Conservation (phyloP, 2,113 vertebrate species). For the Ageneiosus marmoratus region DNA sequence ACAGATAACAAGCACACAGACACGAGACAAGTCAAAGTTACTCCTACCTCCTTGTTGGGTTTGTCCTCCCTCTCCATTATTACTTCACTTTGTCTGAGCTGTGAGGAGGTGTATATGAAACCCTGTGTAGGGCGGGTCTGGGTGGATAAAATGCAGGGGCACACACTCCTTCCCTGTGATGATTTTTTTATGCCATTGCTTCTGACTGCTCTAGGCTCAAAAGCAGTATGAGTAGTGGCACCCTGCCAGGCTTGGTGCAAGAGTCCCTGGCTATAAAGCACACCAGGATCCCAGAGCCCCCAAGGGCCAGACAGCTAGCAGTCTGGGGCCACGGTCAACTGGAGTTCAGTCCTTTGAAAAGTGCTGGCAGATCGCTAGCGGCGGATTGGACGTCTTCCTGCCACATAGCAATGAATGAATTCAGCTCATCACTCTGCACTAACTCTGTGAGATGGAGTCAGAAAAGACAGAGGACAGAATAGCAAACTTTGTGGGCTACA, state of each 20-base stretch:
- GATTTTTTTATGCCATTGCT: constrained; percentile 42
- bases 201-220: constrained; percentile 19
- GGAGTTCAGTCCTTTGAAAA: constrained; percentile 58
- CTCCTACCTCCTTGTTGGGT: constrained; percentile 18
- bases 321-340: constrained; percentile 52
- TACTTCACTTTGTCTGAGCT: constrained; percentile 51
- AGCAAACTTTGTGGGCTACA: constrained; percentile 48
- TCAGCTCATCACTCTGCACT: constrained; percentile 40
- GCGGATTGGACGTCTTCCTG: constrained; percentile 45
- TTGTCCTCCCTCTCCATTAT: constrained; percentile 10
- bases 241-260: constrained; percentile 34
- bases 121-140: constrained; percentile 11
- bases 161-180: constrained; percentile 50
- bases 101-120: constrained; percentile 52
- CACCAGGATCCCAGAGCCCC: constrained; percentile 37
- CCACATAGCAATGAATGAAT: constrained; percentile 49
- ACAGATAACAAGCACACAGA: constrained; percentile 33
- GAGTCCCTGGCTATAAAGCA: constrained; percentile 46
- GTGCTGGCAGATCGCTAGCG: constrained; percentile 39
- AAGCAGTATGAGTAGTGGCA: constrained; percentile 28
- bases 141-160: constrained; percentile 54
- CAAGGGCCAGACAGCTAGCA: constrained; percentile 36
- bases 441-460: constrained; percentile 23
- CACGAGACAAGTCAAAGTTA: constrained; percentile 11
- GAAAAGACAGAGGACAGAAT: constrained; percentile 28